Evolutionary conservation across 2,113 vertebrate genomes (phyloP).

Genomic region (Oxyruncus cristatus): DNA sequence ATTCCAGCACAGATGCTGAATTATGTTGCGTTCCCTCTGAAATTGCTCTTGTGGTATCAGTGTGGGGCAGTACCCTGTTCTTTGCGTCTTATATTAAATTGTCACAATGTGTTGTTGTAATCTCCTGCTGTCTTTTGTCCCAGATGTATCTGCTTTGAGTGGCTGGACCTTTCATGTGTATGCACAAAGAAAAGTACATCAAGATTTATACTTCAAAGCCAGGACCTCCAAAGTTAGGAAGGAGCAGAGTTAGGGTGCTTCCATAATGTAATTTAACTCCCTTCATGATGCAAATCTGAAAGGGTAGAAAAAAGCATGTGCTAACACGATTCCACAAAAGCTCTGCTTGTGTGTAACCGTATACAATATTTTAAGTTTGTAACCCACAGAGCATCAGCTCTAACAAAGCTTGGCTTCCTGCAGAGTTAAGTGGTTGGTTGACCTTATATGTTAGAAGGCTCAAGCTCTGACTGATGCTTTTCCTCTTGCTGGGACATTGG

Average conservation of each 20-base stretch:
- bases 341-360: slow-evolving; percentile 14
- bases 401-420: slow-evolving; percentile 45
- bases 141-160: slow-evolving; percentile 47
- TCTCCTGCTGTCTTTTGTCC: slow-evolving; percentile 54
- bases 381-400: slow-evolving; percentile 31
- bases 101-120: slow-evolving; percentile 44
- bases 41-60: slow-evolving; percentile 22
- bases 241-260: not conserved
- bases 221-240: slow-evolving; percentile 33
- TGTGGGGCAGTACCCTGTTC: slow-evolving; percentile 26
- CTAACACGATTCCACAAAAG: slow-evolving; percentile 15
- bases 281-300: slow-evolving; percentile 26
- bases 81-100: not conserved
- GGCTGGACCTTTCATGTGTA: slow-evolving; percentile 34
- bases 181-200: slow-evolving; percentile 52
- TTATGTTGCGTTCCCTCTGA: not conserved
- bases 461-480: slow-evolving; percentile 44
- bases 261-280: not conserved
- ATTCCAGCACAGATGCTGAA: slow-evolving; percentile 40
- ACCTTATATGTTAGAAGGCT: slow-evolving; percentile 51
- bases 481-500: slow-evolving; percentile 38
- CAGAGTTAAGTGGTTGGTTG: slow-evolving; percentile 57
- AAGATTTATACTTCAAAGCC: slow-evolving; percentile 52
- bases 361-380: slow-evolving; percentile 47
- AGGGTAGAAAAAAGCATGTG: not conserved